Evolutionary conservation across 2,113 vertebrate genomes (phyloP).

Genomic region (Pomatostomus ruficeps): DNA sequence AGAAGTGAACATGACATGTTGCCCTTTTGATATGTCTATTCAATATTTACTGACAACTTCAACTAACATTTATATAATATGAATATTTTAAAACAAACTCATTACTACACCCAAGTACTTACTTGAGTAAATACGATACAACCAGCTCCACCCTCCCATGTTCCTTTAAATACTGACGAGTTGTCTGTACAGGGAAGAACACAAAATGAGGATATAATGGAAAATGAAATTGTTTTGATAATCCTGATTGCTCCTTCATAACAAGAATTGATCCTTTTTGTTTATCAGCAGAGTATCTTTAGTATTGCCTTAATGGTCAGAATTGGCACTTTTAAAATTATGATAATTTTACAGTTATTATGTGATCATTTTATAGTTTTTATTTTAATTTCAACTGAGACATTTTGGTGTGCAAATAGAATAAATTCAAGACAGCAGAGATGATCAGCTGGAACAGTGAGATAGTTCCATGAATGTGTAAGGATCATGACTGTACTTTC

Average conservation of each 20-base stretch:
- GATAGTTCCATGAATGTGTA: not conserved
- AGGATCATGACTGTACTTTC: not conserved
- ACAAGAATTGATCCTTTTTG: constrained; percentile 11
- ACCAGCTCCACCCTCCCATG: not conserved
- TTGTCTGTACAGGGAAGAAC: not conserved
- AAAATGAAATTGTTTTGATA: constrained; percentile 36
- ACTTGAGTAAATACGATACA: constrained; percentile 37
- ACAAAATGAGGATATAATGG: constrained; percentile 6
- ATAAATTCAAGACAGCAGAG: not conserved
- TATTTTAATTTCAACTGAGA: constrained; percentile 27
- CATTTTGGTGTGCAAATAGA: constrained; percentile 17
- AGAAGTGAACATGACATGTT: not conserved
- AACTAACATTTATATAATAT: constrained; percentile 42
- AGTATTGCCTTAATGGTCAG: not conserved
- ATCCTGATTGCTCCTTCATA: not conserved
- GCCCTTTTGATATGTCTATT: constrained; percentile 38
- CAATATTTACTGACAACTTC: constrained; percentile 55
- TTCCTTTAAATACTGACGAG: not conserved
- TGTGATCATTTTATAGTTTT: constrained; percentile 12
- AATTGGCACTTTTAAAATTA: constrained; percentile 31
- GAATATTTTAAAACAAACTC: constrained; percentile 57
- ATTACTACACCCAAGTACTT: constrained; percentile 10
- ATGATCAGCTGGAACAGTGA: not conserved
- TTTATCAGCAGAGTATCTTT: not conserved
- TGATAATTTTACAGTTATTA: not conserved